Percentiles rank a stretch among this genome's conserved stretches.
Conservation (phyloP, 2,888 invertebrate species). For the Zele albiditarsus region DNA sequence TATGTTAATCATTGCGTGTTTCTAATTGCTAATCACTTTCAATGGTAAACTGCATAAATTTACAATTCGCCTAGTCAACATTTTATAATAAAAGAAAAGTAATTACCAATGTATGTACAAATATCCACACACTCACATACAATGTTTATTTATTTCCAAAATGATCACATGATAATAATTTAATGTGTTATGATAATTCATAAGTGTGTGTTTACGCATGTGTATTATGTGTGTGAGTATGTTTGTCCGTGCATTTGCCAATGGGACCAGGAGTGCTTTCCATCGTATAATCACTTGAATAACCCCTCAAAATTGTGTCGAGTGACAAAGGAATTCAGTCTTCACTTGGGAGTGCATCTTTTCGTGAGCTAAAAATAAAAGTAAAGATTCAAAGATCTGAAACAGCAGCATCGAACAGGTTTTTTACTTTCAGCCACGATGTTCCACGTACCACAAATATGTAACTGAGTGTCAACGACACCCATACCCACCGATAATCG, state of each 20-base stretch:
- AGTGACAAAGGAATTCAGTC: slow-evolving; percentile 33
- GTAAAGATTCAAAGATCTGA: slow-evolving; percentile 28
- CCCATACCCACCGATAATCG: slow-evolving; percentile 49
- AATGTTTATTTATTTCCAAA: slow-evolving; percentile 13
- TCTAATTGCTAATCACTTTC: slow-evolving; percentile 26
- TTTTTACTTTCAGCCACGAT: slow-evolving; percentile 23
- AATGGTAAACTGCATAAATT: slow-evolving; percentile 5
- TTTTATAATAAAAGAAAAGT: slow-evolving; percentile 20
- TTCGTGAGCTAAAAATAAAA: slow-evolving; percentile 39
- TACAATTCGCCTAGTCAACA: slow-evolving; percentile 10
- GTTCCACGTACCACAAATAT: slow-evolving; percentile 23
- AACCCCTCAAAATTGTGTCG: neutral
- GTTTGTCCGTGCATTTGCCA: neutral
- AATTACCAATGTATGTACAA: no score
- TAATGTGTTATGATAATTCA: slow-evolving; percentile 8
- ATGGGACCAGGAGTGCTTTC: neutral
- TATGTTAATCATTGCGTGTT: slow-evolving; percentile 20
- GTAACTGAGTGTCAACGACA: slow-evolving; percentile 53
- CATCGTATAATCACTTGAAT: slow-evolving; percentile 22
- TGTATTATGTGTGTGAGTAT: no score
- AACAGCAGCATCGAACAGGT: slow-evolving; percentile 39
- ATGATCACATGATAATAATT: slow-evolving; percentile 1
- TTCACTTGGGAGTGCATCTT: slow-evolving; percentile 21
- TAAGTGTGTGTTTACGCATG: neutral
- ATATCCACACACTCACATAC: no score